Evolutionary conservation across 2,888 invertebrate genomes (phyloP), one percentile per base, ranked within the genome.

Genomic region (Hedychridium roseum): DNA sequence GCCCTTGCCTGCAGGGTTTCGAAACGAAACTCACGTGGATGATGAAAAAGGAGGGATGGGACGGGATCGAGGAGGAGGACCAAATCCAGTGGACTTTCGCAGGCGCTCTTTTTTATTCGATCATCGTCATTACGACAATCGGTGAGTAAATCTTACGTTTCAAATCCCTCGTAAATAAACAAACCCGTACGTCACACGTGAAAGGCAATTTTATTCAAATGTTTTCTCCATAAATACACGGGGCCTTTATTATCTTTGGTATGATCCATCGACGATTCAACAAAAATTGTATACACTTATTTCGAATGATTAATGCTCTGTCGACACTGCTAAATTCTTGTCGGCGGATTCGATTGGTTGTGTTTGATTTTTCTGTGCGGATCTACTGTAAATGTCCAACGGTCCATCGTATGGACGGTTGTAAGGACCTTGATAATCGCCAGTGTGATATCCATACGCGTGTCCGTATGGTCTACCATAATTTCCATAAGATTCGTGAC

Each of bases 121-220:
- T 97, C 73, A 94, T 96, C 65, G 94, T 96, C 61, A 96, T 96
- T 79, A 96, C 96, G 43, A 96, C 96, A 23, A 96, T 96, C 60
- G 96, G 95, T 94, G 74, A 64, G 61, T 35, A n/a, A n/a, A n/a
- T n/a, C n/a, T n/a, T n/a, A n/a, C n/a, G n/a, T n/a, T n/a, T n/a
- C n/a, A n/a, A n/a, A n/a, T n/a, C n/a, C n/a, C n/a, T n/a, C n/a
- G n/a, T n/a, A n/a, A n/a, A n/a, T n/a, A n/a, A n/a, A n/a, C n/a
- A 9, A 23, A 23, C 5, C 4, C 9, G 30, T 11, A 6, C 11
- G 30, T 30, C 30, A 23, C 11, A 20, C 20, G 14, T 36, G 11
- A 18, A 11, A n/a, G 11, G 20, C 20, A 14, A 21, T 36, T 36
- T 36, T 14, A 20, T 17, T 16, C 21, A 12, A 5, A 23, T n/a